Base-by-base conservation (phyloP, 2,797 vertebrate species). In the Streptopelia turtur region DNA sequence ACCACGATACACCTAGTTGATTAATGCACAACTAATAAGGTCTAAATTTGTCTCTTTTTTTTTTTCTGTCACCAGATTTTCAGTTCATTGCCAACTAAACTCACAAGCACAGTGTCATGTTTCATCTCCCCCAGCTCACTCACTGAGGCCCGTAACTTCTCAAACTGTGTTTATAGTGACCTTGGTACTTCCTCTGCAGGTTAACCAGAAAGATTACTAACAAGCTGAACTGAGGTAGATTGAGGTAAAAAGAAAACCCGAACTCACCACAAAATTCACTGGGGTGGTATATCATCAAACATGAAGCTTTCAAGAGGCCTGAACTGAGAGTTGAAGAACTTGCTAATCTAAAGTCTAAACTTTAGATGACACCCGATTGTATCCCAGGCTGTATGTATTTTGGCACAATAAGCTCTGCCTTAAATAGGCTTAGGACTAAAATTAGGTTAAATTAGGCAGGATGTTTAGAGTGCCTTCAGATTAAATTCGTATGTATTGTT, bases 121-220 rank as follows among this genome's bases (percentile, higher is more conserved):
- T 61, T 80, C 20, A 16, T 53, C 37, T 87, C 45, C 13, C 18
- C 11, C 12, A 37, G 27, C 56, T 66, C 25, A 68, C 11, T 13
- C 65, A 69, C 27, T 0, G 0, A 63, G 20, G n/a, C 76, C 55
- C 30, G 4, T 6, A 69, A 31, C 15, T 60, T 65, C 47, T 75
- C 55, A 65, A 53, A 20, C 13, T 75, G 52, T 56, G 43, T 52
- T 53, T 71, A 12, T 17, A 80, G 64, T 55, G 52, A 85, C 81
- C 23, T 47, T 83, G 33, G 13, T 43, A 71, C 20, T 75, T 91
- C 43, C n/a, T 78, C 53, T 84, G 9, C 59, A 60, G 30, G 7
- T 47, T 87, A 88, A 56, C 21, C 57, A 91, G 37, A 72, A 63
- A 49, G 31, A 61, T 37, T 63, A 10, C 28, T 45, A 50, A 75